Base-by-base conservation (phyloP, 2,888 invertebrate genomes). In the Macrosoma leucophasiata region DNA sequence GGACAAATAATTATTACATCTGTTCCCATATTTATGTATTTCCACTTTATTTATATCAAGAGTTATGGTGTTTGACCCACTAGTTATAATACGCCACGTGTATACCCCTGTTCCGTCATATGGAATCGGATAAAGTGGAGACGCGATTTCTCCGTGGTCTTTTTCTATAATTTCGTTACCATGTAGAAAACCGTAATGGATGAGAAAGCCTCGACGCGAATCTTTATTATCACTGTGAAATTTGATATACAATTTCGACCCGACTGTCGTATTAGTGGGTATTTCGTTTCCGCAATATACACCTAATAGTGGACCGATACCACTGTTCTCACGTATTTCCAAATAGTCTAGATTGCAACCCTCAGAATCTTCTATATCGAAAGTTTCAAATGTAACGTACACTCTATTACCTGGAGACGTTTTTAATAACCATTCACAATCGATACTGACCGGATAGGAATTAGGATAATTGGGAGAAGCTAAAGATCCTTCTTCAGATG, bases 391-490 rank as follows among this genome's bases (percentile, higher is more conserved):
- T 8, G 82, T 81, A 0, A 96, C 54, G 17, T 81, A 81, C 7
- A 93, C 76, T 44, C 76, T 82, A 62, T 92, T 95, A 7, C 96
- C 96, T 50, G 75, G 69, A 12, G 82, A 73, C 19, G 81, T 74
- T 15, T 47, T 58, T 32, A 79, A 46, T 19, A 52, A 57, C 95
- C 95, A 97, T 44, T 88, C 87, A 61, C 97, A 97, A 52, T 91
- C 89, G 0, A 90, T 84, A 45, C 87, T 86, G 13, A 85, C 78
- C 3, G 86, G 84, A 68, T 95, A 96, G 0, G 88, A 76, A 36
- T 87, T 84, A 0, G 97, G 97, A 71, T 96, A 97, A 59, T 92
- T 90, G 0, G 97, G 96, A 1, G 96, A 96, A 3, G 89, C 88
- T 31, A 97, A 89, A 2, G 89, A 86, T 0, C 96, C 97, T 27